Conservation (phyloP, 2,888 invertebrate species). For the Chloromyia formosa region DNA sequence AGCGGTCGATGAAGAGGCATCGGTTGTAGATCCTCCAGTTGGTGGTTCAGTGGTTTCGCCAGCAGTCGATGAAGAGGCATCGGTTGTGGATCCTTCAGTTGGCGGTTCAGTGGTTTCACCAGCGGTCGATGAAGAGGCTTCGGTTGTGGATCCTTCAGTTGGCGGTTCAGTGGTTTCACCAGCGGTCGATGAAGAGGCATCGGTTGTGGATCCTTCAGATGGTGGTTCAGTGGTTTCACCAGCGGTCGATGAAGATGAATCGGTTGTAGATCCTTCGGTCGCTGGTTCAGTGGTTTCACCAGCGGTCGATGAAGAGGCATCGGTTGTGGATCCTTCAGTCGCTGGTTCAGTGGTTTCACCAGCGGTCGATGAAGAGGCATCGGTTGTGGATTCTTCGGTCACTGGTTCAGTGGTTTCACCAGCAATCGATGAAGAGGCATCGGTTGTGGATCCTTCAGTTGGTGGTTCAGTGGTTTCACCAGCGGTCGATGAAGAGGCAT, state of each 20-base stretch:
- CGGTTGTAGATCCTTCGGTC: neutral
- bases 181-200: neutral
- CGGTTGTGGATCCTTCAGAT: neutral
- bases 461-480: neutral
- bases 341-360: constrained; percentile 12
- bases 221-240: neutral
- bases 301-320: neutral
- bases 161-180: neutral
- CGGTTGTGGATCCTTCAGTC: neutral
- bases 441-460: neutral
- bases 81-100: neutral
- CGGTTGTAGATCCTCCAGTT: neutral
- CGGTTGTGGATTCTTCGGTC: neutral
- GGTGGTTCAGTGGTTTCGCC: neutral
- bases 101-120: neutral
- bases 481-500: neutral
- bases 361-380: neutral
- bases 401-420: neutral
- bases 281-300: neutral
- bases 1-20: neutral
- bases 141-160: neutral
- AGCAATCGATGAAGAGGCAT: neutral
- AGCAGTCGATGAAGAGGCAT: neutral
- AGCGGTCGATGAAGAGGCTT: neutral
- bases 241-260: neutral